Percentiles rank a stretch among this genome's conserved stretches.
Conservation (phyloP, 2,888 invertebrate species). For the Endotricha flammealis region DNA sequence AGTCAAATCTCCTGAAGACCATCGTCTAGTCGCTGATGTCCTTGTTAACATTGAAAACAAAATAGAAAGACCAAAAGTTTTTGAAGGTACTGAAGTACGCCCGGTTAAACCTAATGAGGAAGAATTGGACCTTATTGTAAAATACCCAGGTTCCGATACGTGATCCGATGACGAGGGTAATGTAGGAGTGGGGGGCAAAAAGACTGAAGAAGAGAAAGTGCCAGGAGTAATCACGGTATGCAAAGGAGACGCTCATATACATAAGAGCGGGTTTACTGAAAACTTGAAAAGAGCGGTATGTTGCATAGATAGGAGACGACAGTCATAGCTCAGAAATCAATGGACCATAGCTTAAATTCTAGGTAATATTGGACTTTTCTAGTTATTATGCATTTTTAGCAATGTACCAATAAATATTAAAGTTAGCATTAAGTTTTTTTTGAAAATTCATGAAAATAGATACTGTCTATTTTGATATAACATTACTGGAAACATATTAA, state of each 20-base stretch:
- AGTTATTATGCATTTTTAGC: not conserved
- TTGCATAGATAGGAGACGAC: constrained; percentile 66
- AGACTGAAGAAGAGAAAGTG: constrained; percentile 51
- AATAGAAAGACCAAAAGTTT: constrained; percentile 59
- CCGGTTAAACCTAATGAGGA: constrained; percentile 56
- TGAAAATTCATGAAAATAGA: not conserved
- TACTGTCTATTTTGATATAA: not conserved
- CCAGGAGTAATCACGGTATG: constrained; percentile 35
- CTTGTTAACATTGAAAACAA: constrained; percentile 69
- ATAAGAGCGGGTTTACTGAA: constrained; percentile 63
- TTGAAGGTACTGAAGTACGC: constrained; percentile 56
- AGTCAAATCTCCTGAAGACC: constrained; percentile 52
- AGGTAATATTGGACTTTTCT: constrained; percentile 1
- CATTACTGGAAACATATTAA: not conserved
- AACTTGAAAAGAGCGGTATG: constrained; percentile 67
- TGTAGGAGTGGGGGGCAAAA: constrained; percentile 39
- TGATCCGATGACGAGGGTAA: constrained; percentile 69
- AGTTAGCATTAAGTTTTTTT: not conserved
- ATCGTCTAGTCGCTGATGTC: constrained; percentile 60
- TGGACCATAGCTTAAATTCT: constrained; percentile 3
- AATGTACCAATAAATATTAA: constrained; percentile 3
- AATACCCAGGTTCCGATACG: constrained; percentile 70
- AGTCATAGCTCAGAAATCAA: constrained; percentile 43
- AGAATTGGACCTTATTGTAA: constrained; percentile 69
- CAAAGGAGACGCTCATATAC: constrained; percentile 53